Conservation (phyloP, 2,888 invertebrate species). For the Mimumesa dahlbomi region DNA sequence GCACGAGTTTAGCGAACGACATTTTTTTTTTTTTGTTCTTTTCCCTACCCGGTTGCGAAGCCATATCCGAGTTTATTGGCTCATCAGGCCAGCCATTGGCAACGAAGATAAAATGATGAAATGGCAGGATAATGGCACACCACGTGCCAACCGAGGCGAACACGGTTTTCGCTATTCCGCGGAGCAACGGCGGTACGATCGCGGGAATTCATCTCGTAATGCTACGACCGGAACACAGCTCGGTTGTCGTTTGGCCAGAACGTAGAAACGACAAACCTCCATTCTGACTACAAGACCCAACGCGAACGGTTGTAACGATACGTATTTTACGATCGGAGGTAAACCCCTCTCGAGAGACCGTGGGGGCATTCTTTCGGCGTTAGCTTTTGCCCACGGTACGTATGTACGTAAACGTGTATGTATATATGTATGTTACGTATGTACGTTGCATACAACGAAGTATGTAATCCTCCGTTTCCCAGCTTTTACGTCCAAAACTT, state of each 20-base stretch:
- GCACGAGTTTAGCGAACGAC: slow-evolving; percentile 47
- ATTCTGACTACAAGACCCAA: slow-evolving; percentile 45
- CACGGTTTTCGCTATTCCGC: slow-evolving; percentile 50
- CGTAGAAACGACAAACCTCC: slow-evolving; percentile 47
- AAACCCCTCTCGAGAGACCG: slow-evolving; percentile 16
- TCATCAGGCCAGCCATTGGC: slow-evolving; percentile 50
- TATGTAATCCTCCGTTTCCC: slow-evolving; percentile 14
- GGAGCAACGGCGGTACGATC: slow-evolving; percentile 7
- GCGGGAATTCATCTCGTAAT: slow-evolving; percentile 40
- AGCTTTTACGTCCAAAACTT: slow-evolving; percentile 43
- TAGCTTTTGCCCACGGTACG: not conserved
- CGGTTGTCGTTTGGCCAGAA: slow-evolving; percentile 40
- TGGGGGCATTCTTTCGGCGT: slow-evolving; percentile 18
- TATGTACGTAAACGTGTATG: too few species aligned
- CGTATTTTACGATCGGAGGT: slow-evolving; percentile 51
- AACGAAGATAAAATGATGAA: slow-evolving; percentile 60
- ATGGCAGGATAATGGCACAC: slow-evolving; percentile 63
- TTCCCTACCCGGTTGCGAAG: too few species aligned
- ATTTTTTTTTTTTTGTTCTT: slow-evolving; percentile 47
- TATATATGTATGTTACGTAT: too few species aligned
- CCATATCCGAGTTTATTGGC: slow-evolving; percentile 56
- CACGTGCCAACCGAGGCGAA: slow-evolving; percentile 47
- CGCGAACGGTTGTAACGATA: slow-evolving; percentile 56
- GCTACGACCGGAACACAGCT: slow-evolving; percentile 21
- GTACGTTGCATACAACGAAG: too few species aligned